Conservation (phyloP, 2,888 invertebrate genomes). For the Scotopteryx bipunctaria region DNA sequence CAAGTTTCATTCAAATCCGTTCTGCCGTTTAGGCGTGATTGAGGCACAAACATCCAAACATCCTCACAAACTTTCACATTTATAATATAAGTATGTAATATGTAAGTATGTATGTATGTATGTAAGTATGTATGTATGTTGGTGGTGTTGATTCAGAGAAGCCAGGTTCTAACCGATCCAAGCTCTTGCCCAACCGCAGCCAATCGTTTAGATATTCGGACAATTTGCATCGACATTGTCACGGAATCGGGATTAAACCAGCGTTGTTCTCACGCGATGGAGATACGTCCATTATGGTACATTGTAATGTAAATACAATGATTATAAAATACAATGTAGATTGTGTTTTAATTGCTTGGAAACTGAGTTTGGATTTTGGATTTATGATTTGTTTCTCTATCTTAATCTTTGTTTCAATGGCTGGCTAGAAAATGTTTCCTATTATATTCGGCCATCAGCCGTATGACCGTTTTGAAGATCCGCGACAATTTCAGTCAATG, state of each 20-base stretch:
- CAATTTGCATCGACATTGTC: slow-evolving; percentile 22
- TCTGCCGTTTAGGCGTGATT: too few relatives aligned
- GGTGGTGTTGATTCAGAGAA: neutral
- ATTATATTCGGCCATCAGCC: too few relatives aligned
- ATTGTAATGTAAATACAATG: slow-evolving; percentile 9
- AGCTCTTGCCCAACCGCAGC: slow-evolving; percentile 17
- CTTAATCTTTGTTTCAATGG: neutral
- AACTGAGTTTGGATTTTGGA: neutral
- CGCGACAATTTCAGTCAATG: too few relatives aligned
- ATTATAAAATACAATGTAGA: slow-evolving; percentile 1
- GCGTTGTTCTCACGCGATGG: slow-evolving; percentile 23
- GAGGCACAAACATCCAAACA: too few relatives aligned
- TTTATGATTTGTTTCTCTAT: neutral
- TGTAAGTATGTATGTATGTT: too few relatives aligned
- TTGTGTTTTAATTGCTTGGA: slow-evolving; percentile 3
- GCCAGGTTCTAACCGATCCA: neutral
- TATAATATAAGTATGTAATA: too few relatives aligned
- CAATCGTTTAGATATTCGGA: slow-evolving; percentile 18
- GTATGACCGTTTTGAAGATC: too few relatives aligned
- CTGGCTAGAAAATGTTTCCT: too few relatives aligned
- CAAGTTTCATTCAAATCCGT: too few relatives aligned
- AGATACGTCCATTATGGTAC: slow-evolving; percentile 6
- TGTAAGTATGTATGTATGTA: too few relatives aligned
- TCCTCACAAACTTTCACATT: too few relatives aligned
- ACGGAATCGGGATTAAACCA: slow-evolving; percentile 15